These are phyloP conservation scores for Takifugu bimaculatus DNA, from an alignment of 2,113 vertebrate species.

Conservation along the genomic window DNA sequence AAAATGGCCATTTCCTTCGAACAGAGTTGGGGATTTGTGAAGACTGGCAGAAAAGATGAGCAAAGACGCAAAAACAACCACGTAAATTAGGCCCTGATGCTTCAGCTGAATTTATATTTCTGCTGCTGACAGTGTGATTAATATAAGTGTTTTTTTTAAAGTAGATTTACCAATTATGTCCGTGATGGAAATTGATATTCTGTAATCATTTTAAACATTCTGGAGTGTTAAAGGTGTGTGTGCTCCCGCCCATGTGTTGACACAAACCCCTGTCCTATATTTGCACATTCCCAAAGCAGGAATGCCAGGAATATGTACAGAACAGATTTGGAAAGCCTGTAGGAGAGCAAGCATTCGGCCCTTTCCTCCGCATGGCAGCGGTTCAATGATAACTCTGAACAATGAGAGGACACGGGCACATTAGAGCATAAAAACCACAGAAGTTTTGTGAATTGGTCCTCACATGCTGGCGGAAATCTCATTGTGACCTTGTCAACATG, in stretches of 20 bases:
- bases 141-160: not conserved
- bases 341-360: slow-evolving; percentile 53
- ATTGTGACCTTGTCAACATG: too few species aligned
- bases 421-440: not conserved
- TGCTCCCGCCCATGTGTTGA: slow-evolving; percentile 57
- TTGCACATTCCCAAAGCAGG: slow-evolving; percentile 67
- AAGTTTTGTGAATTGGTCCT: too few species aligned
- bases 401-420: slow-evolving; percentile 2
- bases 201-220: not conserved
- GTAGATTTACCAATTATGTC: too few species aligned
- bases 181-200: not conserved
- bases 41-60: not conserved
- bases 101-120: not conserved
- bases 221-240: slow-evolving; percentile 22
- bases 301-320: slow-evolving; percentile 71
- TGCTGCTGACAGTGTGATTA: not conserved
- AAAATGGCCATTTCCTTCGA: slow-evolving; percentile 48
- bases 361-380: slow-evolving; percentile 59
- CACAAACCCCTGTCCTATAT: slow-evolving; percentile 56
- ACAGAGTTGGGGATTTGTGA: slow-evolving; percentile 34
- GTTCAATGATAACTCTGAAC: slow-evolving; percentile 47
- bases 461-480: too few species aligned
- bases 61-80: not conserved
- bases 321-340: slow-evolving; percentile 70
- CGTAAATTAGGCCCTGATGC: not conserved